Base-by-base conservation (phyloP, 2,888 invertebrate genomes). In the Cremastinae sp. region DNA sequence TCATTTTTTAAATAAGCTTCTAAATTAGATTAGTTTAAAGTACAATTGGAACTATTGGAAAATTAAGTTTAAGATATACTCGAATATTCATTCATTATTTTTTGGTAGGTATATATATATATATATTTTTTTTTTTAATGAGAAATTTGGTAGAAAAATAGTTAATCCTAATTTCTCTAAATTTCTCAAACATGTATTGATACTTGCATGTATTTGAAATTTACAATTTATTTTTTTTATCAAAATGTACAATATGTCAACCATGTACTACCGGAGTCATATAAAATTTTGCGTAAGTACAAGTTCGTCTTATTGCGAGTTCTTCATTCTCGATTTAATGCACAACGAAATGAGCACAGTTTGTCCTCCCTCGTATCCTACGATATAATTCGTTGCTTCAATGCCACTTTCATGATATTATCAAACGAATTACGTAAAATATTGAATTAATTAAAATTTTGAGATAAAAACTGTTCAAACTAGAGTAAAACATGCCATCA, bases 211-310 rank as follows among this genome's bases (percentile, higher is more conserved):
- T 61, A 45, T 65, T 64, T 61, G 45, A 47, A 54, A 66, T 75
- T 71, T 71, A 66, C 59, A 66, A 59, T 71, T 71, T 66, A 41
- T n/a, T n/a, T 61, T 66, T 75, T 36, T 54, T 66, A 75, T 73
- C 45, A 66, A 71, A 71, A 66, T 62, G 43, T 66, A 66, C 53
- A 66, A 54, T 65, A 34, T 8, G 51, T 49, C 22, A 43, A 58
- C 51, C 28, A 14, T 45, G 8, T 51, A 66, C 72, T 16, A 47
- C 34, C 41, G 51, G 41, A 65, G 51, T 61, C 16, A 47, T 58
- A 49, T 28, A 12, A 68, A 47, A 68, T 74, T 74, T 61, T 47
- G 45, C 61, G 54, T 12, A 43, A 22, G 18, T 18, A 28, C 16
- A 47, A 54, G 28, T 45, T 59, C 38, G 12, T 38, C 54, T 16